Evolutionary conservation across 2,113 vertebrate species (phyloP).

Genomic region (Pelusios castaneus): DNA sequence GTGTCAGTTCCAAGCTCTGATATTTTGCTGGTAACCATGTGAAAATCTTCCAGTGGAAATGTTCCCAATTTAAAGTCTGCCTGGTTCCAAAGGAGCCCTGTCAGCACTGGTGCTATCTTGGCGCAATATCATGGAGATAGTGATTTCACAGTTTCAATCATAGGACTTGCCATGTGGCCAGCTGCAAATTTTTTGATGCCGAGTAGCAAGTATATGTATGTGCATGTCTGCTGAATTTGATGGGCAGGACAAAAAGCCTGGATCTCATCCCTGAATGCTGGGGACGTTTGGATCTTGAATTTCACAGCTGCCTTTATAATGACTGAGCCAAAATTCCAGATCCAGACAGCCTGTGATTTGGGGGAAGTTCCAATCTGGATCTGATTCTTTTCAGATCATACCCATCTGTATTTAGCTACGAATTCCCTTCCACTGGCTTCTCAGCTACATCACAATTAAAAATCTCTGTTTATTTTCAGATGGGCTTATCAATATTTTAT

Average conservation of each 20-base stretch:
- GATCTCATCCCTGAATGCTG: neutral
- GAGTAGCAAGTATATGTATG: neutral
- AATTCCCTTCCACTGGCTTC: neutral
- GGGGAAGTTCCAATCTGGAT: neutral
- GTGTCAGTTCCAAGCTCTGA: neutral
- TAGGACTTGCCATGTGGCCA: neutral
- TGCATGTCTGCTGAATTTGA: neutral
- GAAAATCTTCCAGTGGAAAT: neutral
- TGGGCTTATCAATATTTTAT: neutral
- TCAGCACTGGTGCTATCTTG: neutral
- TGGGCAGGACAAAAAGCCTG: neutral
- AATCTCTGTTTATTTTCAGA: neutral
- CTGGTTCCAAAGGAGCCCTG: neutral
- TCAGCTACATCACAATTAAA: neutral
- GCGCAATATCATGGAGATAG: neutral
- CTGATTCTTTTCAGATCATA: neutral
- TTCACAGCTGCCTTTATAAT: neutral
- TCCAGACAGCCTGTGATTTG: neutral
- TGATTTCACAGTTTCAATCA: neutral
- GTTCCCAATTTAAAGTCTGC: rapidly evolving
- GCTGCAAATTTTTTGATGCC: neutral
- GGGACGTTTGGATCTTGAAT: neutral
- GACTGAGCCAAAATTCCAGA: neutral
- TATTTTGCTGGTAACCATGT: neutral
- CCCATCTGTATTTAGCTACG: constrained; percentile 2